phyloP scores from a whole-genome alignment of 2,797 vertebrate genomes.

The Margarornis squamiger region DNA sequence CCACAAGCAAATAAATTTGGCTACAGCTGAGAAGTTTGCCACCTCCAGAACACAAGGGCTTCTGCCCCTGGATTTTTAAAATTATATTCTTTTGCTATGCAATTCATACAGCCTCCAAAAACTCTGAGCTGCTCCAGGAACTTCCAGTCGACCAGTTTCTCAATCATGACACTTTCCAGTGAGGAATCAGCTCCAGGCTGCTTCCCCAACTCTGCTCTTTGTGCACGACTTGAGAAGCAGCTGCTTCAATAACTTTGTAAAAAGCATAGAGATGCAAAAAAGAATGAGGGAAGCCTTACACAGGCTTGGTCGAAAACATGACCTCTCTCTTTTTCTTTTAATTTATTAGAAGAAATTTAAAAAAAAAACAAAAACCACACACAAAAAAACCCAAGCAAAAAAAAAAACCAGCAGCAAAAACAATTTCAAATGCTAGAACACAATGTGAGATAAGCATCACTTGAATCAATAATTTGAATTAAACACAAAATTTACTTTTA shows the following conservation, averaged over 20 bases:
- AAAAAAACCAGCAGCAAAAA: neutral
- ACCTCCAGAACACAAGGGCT: neutral
- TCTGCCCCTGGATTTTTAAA: neutral
- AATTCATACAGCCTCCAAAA: neutral
- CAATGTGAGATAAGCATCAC: neutral
- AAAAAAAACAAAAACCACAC: no score
- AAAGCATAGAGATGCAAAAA: neutral
- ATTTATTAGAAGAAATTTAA: no score
- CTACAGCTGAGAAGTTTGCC: neutral
- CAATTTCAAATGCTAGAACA: neutral
- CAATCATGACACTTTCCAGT: fast-evolving
- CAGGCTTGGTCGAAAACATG: neutral
- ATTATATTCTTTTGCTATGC: neutral
- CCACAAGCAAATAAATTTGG: neutral
- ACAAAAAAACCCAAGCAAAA: no score
- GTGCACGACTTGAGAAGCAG: neutral
- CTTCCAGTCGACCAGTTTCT: neutral
- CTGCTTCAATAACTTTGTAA: neutral
- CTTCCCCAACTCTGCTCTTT: neutral
- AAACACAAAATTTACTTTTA: neutral
- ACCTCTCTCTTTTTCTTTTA: no score
- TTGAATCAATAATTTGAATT: neutral
- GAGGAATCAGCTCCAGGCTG: neutral
- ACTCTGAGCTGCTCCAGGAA: neutral
- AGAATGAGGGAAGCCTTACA: neutral